Conservation (phyloP, 1,140 invertebrate species). For the Potamilus streckersoni region DNA sequence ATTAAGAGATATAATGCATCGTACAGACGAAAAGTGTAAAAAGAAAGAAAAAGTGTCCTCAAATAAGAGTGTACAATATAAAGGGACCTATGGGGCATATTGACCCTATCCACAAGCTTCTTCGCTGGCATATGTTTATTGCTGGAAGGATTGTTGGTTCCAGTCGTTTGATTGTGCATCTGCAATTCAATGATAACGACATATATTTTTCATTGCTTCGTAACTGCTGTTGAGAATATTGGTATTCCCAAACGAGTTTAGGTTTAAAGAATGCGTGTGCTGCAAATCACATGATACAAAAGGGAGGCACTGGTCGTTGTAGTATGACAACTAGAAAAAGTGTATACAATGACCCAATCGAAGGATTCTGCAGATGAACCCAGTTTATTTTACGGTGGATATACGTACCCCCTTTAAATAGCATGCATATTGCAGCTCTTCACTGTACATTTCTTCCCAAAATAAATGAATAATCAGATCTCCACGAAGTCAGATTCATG, state of each 20-base stretch:
- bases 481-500: too few species aligned
- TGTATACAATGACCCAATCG: conserved; percentile 8
- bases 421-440: conserved; percentile 15
- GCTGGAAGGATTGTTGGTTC: conserved; percentile 11
- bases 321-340: not conserved
- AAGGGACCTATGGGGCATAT: conserved; percentile 20
- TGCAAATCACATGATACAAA: not conserved
- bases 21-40: not conserved
- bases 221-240: too few species aligned
- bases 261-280: conserved; percentile 1
- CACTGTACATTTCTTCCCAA: conserved; percentile 25
- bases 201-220: too few species aligned
- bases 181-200: too few species aligned
- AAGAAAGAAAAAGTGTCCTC: conserved; percentile 4
- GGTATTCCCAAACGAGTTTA: too few species aligned
- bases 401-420: conserved; percentile 22
- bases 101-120: conserved; percentile 18
- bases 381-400: conserved; percentile 30
- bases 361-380: conserved; percentile 18
- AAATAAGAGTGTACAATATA: conserved; percentile 13
- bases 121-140: conserved; percentile 15
- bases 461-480: conserved; percentile 23
- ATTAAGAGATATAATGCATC: not conserved
- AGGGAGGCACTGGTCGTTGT: not conserved
- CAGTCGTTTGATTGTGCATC: not conserved